These are phyloP conservation scores for Archips crataeganus DNA, from an alignment of 2,888 invertebrate species.

Conservation along the genomic window DNA sequence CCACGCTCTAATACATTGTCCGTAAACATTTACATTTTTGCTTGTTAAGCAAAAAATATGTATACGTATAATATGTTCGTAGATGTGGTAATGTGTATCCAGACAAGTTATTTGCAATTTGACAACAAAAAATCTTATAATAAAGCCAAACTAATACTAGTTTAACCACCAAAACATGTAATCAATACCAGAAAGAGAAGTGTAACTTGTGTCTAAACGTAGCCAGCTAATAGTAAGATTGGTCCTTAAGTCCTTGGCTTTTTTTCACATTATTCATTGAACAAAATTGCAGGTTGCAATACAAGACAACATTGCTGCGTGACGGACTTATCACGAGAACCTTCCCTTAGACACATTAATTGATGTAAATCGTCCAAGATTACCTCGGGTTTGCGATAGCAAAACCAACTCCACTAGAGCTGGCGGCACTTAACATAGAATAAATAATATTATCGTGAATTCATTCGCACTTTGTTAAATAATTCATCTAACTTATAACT, in stretches of 20 bases:
- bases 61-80: no score
- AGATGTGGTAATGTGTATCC: no score
- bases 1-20: neutral
- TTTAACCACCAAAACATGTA: neutral
- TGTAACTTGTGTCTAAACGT: neutral
- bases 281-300: conserved; percentile 60
- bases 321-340: conserved; percentile 61
- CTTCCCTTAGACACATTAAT: conserved; percentile 68
- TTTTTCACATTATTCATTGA: conserved; percentile 19
- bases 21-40: neutral
- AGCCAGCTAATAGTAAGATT: neutral
- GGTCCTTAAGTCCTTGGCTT: conserved; percentile 13
- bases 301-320: conserved; percentile 53
- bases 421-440: neutral
- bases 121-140: no score
- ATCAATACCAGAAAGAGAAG: neutral
- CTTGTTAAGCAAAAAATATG: neutral
- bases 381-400: conserved; percentile 36
- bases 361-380: conserved; percentile 59
- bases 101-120: no score
- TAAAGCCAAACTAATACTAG: no score
- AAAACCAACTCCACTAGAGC: neutral
- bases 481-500: neutral
- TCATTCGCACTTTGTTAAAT: neutral
- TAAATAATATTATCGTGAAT: neutral